Conservation (phyloP, 2,797 vertebrate genomes). For the Enteromius trimaculatus region DNA sequence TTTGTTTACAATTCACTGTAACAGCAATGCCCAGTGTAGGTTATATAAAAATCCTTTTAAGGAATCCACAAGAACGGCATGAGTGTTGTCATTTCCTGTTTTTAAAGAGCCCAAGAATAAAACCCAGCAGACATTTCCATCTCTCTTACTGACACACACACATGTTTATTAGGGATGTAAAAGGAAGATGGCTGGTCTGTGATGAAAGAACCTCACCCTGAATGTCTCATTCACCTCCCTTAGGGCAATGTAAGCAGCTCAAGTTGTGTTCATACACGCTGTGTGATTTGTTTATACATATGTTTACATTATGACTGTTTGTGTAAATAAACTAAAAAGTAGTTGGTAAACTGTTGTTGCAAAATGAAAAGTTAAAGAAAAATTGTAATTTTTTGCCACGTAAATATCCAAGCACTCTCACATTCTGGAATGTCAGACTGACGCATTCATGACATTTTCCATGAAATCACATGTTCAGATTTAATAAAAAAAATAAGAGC, state of each 20-base stretch:
- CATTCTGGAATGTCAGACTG: slow-evolving; percentile 12
- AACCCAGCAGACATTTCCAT: not conserved
- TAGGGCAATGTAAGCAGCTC: slow-evolving; percentile 37
- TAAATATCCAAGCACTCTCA: not conserved
- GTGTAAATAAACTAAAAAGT: not conserved
- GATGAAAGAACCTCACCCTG: slow-evolving; percentile 16
- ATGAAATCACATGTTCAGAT: slow-evolving; percentile 12
- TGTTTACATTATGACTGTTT: not conserved
- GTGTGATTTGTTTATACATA: not conserved
- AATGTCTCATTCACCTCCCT: slow-evolving; percentile 36
- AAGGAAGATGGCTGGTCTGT: slow-evolving; percentile 20
- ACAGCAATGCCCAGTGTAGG: not conserved
- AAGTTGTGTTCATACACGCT: slow-evolving; percentile 21
- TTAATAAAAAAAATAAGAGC: not conserved
- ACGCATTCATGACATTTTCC: slow-evolving; percentile 17
- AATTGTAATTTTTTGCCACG: not conserved
- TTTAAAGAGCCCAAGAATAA: slow-evolving; percentile 9
- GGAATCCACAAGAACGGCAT: not conserved
- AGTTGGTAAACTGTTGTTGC: not conserved
- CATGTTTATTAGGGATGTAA: not conserved
- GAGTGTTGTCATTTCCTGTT: slow-evolving; percentile 43
- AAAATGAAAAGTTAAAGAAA: slow-evolving; percentile 1
- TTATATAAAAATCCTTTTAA: slow-evolving; percentile 14
- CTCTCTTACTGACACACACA: not conserved
- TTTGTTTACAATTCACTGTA: not conserved